Conservation (phyloP, 2,797 vertebrate genomes). For the Lutjanus campechanus region DNA sequence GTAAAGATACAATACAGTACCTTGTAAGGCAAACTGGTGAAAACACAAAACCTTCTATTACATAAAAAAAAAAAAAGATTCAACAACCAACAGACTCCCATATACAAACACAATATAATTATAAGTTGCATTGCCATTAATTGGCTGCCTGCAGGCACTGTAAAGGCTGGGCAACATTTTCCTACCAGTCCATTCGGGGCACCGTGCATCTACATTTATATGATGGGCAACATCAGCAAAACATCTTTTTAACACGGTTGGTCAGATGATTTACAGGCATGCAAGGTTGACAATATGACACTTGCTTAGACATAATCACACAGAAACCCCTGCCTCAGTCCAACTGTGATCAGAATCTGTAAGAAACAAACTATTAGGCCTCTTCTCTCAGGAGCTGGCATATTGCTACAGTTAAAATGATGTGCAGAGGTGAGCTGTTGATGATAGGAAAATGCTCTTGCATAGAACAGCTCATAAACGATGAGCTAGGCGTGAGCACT, state of each 20-base stretch:
- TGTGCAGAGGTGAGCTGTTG: background rate
- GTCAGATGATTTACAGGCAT: conserved; percentile 49
- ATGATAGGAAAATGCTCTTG: conserved; percentile 33
- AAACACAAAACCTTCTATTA: conserved; percentile 52
- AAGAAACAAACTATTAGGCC: conserved; percentile 16
- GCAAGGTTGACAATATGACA: conserved; percentile 34
- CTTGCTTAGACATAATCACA: conserved; percentile 26
- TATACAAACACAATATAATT: conserved; percentile 57
- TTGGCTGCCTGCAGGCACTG: conserved; percentile 71
- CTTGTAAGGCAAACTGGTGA: conserved; percentile 84
- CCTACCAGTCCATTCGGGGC: conserved; percentile 27
- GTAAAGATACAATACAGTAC: conserved; percentile 76
- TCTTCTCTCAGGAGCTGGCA: conserved; percentile 11
- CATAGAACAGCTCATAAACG: conserved; percentile 46
- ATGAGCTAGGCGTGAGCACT: background rate
- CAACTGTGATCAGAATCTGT: conserved; percentile 17
- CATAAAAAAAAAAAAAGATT: conserved; percentile 52
- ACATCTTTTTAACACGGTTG: conserved; percentile 38
- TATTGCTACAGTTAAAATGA: conserved; percentile 13
- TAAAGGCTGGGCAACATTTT: conserved; percentile 51
- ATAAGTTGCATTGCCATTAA: conserved; percentile 56
- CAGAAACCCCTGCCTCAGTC: conserved; percentile 24
- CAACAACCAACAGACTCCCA: conserved; percentile 46
- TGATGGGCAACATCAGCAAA: conserved; percentile 30
- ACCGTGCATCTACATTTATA: conserved; percentile 16